Conservation (phyloP, 2,888 invertebrate species). For the Rhamphomyia laevipes region DNA sequence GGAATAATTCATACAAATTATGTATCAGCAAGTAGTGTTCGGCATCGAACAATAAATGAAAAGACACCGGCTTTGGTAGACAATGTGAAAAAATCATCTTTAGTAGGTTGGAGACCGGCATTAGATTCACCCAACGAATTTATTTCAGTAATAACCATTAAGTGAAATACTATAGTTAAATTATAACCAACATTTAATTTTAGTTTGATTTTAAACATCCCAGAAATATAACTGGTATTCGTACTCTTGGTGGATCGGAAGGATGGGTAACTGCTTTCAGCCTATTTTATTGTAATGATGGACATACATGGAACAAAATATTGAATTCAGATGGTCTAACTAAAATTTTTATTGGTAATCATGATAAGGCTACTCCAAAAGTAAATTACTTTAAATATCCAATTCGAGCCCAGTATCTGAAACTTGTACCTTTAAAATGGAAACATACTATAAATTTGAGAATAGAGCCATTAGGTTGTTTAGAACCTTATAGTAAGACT, state of each 20-base stretch:
- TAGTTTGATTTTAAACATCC: slow-evolving; percentile 64
- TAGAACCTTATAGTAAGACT: slow-evolving; percentile 56
- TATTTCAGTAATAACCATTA: slow-evolving; percentile 42
- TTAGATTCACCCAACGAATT: slow-evolving; percentile 57
- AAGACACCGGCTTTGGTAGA: slow-evolving; percentile 26
- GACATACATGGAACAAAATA: slow-evolving; percentile 57
- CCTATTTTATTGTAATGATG: slow-evolving; percentile 61
- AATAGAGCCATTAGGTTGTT: slow-evolving; percentile 70
- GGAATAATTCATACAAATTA: slow-evolving; percentile 49
- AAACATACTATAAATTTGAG: slow-evolving; percentile 58
- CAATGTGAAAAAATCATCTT: slow-evolving; percentile 31
- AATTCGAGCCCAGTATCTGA: slow-evolving; percentile 57
- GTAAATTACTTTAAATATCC: slow-evolving; percentile 59
- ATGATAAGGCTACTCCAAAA: slow-evolving; percentile 48
- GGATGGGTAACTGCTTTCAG: slow-evolving; percentile 68
- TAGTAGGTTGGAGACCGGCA: slow-evolving; percentile 53
- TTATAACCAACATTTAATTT: neutral
- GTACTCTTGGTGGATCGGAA: slow-evolving; percentile 55
- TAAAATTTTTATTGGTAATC: slow-evolving; percentile 58
- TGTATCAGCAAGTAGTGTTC: slow-evolving; percentile 39
- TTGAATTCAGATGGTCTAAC: slow-evolving; percentile 43
- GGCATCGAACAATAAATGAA: slow-evolving; percentile 23
- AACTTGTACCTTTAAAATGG: slow-evolving; percentile 62
- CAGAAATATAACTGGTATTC: slow-evolving; percentile 65
- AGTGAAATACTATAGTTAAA: neutral